Percentiles rank a stretch among this genome's conserved stretches.
Conservation (phyloP, 2,888 invertebrate species). For the Acanthosepion esculentum region DNA sequence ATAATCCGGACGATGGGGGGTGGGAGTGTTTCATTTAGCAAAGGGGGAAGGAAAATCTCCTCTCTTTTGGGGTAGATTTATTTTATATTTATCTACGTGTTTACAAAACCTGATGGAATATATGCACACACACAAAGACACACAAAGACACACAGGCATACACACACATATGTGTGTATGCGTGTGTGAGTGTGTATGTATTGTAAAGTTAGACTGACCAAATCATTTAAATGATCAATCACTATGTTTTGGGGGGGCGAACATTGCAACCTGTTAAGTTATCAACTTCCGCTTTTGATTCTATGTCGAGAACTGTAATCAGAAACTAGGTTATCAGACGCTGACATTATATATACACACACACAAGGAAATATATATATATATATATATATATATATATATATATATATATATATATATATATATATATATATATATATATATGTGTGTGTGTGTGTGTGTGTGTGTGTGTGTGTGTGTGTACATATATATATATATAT, state of each 20-base stretch:
- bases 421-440: too few species aligned
- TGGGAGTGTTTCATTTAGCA: neutral
- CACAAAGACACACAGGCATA: too few species aligned
- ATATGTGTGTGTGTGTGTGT: too few species aligned
- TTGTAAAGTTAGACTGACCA: neutral
- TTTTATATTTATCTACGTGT: neutral
- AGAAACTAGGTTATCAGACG: neutral
- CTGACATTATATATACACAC: neutral
- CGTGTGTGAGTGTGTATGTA: neutral
- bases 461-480: too few species aligned
- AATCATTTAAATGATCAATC: constrained; percentile 4
- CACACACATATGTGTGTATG: neutral
- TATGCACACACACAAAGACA: neutral
- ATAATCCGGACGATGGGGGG: neutral
- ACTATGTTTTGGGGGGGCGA: neutral
- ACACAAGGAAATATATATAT: neutral
- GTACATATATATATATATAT: too few species aligned
- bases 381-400: neutral
- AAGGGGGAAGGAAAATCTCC: neutral
- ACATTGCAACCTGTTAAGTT: neutral
- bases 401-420: too few species aligned
- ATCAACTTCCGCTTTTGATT: neutral
- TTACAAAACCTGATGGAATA: neutral
- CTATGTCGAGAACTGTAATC: neutral
- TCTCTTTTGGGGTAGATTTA: neutral